phyloP scores from a whole-genome alignment of 2,113 vertebrate species.

The Aptenodytes forsteri region DNA sequence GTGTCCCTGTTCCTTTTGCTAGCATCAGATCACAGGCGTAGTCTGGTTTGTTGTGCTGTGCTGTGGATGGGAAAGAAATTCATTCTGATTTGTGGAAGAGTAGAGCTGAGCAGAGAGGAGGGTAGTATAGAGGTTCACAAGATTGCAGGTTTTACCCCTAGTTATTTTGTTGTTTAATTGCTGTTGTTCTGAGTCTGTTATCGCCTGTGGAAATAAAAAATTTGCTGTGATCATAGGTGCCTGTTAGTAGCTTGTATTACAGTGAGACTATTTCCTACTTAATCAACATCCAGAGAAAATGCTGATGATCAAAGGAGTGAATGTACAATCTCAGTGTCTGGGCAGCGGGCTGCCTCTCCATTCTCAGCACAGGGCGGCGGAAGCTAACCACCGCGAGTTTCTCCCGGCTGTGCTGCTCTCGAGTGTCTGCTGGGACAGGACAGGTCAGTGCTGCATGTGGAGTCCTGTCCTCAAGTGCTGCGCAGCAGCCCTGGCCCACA shows the following conservation, averaged over 20 bases:
- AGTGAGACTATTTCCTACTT: not conserved
- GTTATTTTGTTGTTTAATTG: not conserved
- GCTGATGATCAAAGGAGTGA: not conserved
- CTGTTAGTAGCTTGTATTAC: not conserved
- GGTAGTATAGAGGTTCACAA: not conserved
- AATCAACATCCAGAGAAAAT: not conserved
- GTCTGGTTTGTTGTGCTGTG: not conserved
- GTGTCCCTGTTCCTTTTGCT: not conserved
- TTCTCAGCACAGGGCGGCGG: not conserved
- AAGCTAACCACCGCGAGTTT: not conserved
- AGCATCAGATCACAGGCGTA: rapidly evolving
- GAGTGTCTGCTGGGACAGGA: not conserved
- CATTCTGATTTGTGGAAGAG: not conserved
- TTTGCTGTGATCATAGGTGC: rapidly evolving
- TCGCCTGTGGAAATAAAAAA: not conserved
- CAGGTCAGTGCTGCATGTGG: rapidly evolving
- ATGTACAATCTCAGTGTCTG: not conserved
- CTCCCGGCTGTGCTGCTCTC: not conserved
- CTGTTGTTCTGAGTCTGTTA: not conserved
- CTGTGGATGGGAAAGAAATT: not conserved
- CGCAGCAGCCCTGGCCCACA: not conserved
- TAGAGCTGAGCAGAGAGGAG: not conserved
- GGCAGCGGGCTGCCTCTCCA: rapidly evolving
- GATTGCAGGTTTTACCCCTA: not conserved
- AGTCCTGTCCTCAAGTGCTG: not conserved